phyloP scores from a whole-genome alignment of 2,797 vertebrate species.

The Eospalax fontanierii region DNA sequence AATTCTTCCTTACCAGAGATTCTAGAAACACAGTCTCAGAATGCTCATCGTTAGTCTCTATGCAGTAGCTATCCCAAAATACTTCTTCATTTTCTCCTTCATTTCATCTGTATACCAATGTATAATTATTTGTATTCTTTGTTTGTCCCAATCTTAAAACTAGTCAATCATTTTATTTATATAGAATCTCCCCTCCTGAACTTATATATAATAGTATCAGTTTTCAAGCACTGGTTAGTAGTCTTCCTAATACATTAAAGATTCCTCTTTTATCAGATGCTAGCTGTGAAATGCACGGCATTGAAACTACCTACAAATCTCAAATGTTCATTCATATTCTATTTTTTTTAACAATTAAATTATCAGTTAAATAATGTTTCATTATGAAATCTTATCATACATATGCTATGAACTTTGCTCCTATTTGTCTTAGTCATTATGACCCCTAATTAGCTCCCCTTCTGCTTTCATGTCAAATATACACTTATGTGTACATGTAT shows the following conservation, averaged over 20 bases:
- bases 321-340: not conserved
- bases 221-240: conserved; percentile 26
- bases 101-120: not conserved
- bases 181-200: not conserved
- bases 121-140: not conserved
- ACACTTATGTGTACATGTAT: too few relatives aligned
- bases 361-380: not conserved
- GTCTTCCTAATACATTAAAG: not conserved
- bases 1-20: not conserved
- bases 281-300: not conserved
- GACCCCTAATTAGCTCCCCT: too few relatives aligned
- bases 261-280: not conserved
- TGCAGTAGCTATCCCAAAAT: not conserved
- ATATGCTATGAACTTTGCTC: not conserved
- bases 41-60: not conserved
- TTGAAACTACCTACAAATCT: conserved; percentile 1
- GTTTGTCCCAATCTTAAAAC: not conserved
- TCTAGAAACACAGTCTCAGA: not conserved
- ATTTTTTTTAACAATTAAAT: not conserved
- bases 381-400: not conserved
- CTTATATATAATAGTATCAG: not conserved
- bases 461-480: too few relatives aligned
- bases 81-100: not conserved
- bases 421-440: not conserved
- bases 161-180: not conserved